A percentile compares a stretch with the other conserved stretches of the same genome.
These are phyloP conservation scores for Machimus atricapillus DNA, from an alignment of 2,888 invertebrate species.

Conservation along the genomic window DNA sequence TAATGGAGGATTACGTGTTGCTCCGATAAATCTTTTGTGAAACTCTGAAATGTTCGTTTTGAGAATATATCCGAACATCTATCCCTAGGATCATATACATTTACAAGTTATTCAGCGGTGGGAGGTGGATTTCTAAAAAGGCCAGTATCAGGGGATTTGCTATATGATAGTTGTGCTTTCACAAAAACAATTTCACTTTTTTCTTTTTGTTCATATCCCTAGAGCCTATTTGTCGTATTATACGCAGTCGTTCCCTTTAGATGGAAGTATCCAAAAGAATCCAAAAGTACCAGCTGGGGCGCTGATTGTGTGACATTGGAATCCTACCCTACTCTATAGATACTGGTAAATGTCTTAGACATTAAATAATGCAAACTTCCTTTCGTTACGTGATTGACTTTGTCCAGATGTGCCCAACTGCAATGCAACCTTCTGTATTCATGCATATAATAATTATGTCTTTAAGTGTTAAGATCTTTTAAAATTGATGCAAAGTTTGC, in stretches of 20 bases:
- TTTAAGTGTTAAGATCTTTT: too few species aligned
- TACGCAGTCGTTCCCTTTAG: neutral
- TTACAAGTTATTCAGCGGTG: neutral
- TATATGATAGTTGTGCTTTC: neutral
- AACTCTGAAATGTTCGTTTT: constrained; percentile 13
- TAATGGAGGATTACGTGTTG: constrained; percentile 1
- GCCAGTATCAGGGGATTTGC: neutral
- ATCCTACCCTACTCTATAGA: neutral
- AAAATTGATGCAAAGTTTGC: too few species aligned
- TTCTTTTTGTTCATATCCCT: neutral
- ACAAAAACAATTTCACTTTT: neutral
- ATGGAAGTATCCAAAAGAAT: neutral
- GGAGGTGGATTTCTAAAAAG: neutral
- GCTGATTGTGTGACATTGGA: neutral
- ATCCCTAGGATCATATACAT: neutral
- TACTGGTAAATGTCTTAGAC: neutral
- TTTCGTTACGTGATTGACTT: neutral
- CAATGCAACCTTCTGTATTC: neutral
- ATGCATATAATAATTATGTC: too few species aligned
- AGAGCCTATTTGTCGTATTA: neutral
- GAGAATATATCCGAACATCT: neutral
- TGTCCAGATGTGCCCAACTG: neutral
- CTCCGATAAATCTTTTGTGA: constrained; percentile 26
- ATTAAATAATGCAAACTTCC: neutral
- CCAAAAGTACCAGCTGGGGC: neutral